A percentile compares a stretch with the other conserved stretches of the same genome.
phyloP scores from a whole-genome alignment of 2,113 vertebrate genomes.

The Balaeniceps rex region DNA sequence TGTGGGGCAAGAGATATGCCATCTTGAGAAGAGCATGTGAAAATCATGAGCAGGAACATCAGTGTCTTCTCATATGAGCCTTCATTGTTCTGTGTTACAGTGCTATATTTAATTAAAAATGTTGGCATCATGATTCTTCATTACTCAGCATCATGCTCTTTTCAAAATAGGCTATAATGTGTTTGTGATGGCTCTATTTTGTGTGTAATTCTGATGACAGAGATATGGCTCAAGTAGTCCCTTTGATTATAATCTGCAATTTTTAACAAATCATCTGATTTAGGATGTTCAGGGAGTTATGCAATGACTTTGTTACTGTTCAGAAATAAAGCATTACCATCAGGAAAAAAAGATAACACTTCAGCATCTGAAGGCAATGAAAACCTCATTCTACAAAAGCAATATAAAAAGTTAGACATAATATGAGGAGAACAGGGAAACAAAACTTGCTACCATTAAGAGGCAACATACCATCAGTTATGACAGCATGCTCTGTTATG shows the following conservation, averaged over 20 bases:
- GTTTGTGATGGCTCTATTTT: neutral
- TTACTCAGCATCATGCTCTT: neutral
- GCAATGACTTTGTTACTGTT: neutral
- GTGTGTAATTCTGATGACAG: neutral
- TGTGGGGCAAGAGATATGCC: neutral
- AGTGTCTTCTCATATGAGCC: neutral
- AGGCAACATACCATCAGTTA: neutral
- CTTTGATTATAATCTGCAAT: slow-evolving; percentile 43
- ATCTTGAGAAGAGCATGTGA: neutral
- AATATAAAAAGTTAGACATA: neutral
- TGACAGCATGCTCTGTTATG: neutral
- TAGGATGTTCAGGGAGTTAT: slow-evolving; percentile 17
- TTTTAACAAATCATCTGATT: slow-evolving; percentile 42
- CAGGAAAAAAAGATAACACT: neutral
- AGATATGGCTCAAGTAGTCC: neutral
- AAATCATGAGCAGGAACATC: neutral
- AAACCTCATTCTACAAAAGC: neutral
- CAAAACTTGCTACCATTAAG: neutral
- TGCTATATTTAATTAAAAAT: neutral
- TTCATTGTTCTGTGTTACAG: neutral
- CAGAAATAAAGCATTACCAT: neutral
- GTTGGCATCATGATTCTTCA: neutral
- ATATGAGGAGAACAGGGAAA: neutral
- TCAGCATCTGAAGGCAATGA: neutral
- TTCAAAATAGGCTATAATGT: neutral